Evolutionary conservation across 2,888 invertebrate species (phyloP).

Genomic region (Salpingus planirostris): DNA sequence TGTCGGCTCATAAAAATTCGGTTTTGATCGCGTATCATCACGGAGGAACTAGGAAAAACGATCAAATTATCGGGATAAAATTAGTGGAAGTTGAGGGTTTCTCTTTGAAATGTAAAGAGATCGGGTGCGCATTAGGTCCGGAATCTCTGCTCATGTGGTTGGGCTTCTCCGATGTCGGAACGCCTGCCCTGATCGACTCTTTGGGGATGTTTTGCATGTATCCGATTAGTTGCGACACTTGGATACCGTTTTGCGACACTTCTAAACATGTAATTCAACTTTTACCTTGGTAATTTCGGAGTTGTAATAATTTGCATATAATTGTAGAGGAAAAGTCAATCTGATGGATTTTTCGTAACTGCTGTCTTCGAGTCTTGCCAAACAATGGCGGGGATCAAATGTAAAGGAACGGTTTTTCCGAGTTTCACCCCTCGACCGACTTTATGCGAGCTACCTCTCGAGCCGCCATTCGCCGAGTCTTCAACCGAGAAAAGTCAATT

Average conservation of each 20-base stretch:
- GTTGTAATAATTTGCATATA: slow-evolving; percentile 1
- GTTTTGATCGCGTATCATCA: slow-evolving; percentile 60
- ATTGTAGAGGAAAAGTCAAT: slow-evolving; percentile 52
- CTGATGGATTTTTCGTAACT: slow-evolving; percentile 67
- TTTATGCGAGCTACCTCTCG: slow-evolving; percentile 63
- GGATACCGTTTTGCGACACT: slow-evolving; percentile 77
- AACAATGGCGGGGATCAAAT: slow-evolving; percentile 72
- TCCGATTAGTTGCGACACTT: slow-evolving; percentile 57
- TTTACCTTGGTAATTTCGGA: no score
- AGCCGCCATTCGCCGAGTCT: slow-evolving; percentile 40
- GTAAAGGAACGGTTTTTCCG: slow-evolving; percentile 84
- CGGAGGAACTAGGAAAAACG: slow-evolving; percentile 44
- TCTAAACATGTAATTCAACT: slow-evolving; percentile 60
- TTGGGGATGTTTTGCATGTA: slow-evolving; percentile 66
- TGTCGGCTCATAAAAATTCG: slow-evolving; percentile 53
- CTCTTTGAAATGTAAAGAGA: slow-evolving; percentile 34
- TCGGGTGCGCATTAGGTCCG: slow-evolving; percentile 58
- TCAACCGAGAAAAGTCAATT: slow-evolving; percentile 71
- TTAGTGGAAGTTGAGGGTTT: slow-evolving; percentile 44
- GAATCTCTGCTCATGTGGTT: slow-evolving; percentile 63
- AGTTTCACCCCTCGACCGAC: slow-evolving; percentile 79
- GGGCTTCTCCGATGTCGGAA: slow-evolving; percentile 73
- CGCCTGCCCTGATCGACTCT: slow-evolving; percentile 69
- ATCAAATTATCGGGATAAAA: slow-evolving; percentile 49
- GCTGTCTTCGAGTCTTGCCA: slow-evolving; percentile 71